Evolutionary conservation across 2,888 invertebrate species (phyloP).

Genomic region (Apamea crenata): DNA sequence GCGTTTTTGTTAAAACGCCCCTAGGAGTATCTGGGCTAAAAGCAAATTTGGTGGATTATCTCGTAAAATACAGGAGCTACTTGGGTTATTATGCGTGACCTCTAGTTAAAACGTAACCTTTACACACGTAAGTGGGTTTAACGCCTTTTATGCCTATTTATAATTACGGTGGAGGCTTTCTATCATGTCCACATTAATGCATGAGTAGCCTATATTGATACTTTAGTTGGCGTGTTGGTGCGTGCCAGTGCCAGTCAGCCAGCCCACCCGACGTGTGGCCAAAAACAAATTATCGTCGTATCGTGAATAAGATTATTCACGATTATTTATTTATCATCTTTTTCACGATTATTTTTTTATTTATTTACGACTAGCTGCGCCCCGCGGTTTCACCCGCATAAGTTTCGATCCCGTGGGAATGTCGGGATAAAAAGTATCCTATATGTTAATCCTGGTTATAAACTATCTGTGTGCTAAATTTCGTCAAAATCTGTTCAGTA

Average conservation of each 20-base stretch:
- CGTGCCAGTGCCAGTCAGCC: conserved; percentile 8
- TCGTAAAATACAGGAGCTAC: background rate
- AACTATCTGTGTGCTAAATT: no score
- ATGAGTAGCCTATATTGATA: conserved; percentile 27
- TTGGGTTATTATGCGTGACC: background rate
- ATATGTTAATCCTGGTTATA: no score
- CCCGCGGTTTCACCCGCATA: no score
- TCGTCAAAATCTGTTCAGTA: no score
- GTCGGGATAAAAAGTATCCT: no score
- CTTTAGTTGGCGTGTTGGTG: background rate
- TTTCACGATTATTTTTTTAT: no score
- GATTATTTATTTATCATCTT: no score
- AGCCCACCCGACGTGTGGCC: background rate
- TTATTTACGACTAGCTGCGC: no score
- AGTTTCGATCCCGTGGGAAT: no score
- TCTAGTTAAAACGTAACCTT: conserved; percentile 39
- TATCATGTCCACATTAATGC: conserved; percentile 23
- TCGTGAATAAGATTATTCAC: no score
- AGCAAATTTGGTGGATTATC: background rate
- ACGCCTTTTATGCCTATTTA: conserved; percentile 35
- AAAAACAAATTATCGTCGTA: conserved; percentile 6
- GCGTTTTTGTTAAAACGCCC: no score
- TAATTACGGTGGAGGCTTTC: conserved; percentile 24
- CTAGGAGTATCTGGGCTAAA: no score
- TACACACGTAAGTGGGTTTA: conserved; percentile 24